Base-by-base conservation (phyloP, 2,797 vertebrate genomes). In the Rhincodon typus region DNA sequence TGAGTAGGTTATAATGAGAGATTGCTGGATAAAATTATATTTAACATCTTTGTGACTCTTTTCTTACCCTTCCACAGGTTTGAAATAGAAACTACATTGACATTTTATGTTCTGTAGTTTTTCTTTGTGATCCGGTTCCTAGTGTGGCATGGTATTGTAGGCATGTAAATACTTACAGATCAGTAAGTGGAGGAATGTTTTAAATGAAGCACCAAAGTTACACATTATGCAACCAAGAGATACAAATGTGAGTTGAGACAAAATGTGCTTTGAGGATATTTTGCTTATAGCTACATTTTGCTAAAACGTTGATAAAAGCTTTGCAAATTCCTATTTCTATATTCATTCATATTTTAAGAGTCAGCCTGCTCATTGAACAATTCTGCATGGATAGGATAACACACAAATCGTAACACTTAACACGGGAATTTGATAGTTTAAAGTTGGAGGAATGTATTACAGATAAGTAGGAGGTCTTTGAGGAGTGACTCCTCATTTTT, bases 391-490 rank as follows among this genome's bases (percentile, higher is more conserved):
- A 67, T 93, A 27, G 57, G 21, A 67, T 38, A n/a, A 93, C 34
- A 67, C 62, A 67, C 34, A 67, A 93, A 91, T 67, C n/a, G 34
- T n/a, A 46, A 84, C 21, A 69, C 38, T 93, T 93, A 67, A 93
- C 38, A 93, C n/a, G 17, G 90, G 19, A 93, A 93, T 93, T 93
- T 67, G 19, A 23, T 19, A 42, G 62, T 66, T 93, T 93, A 93
- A 93, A 8, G n/a, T 93, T 67, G 38, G 90, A 93, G n/a, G 90
- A 93, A 67, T 23, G 38, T 67, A 93, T 93, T 93, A 38, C 62
- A 93, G 90, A 19, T 93, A n/a, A 4, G 19, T 93, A n/a, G 90
- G 90, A 93, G 62, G 57, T 67, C 62, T 50, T 50, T 50, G 46
- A 50, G 46, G 46, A 50, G 46, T 50, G 46, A 50, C 46, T 50